Conservation (phyloP, 1,140 invertebrate species). For the Hetaerina americana region DNA sequence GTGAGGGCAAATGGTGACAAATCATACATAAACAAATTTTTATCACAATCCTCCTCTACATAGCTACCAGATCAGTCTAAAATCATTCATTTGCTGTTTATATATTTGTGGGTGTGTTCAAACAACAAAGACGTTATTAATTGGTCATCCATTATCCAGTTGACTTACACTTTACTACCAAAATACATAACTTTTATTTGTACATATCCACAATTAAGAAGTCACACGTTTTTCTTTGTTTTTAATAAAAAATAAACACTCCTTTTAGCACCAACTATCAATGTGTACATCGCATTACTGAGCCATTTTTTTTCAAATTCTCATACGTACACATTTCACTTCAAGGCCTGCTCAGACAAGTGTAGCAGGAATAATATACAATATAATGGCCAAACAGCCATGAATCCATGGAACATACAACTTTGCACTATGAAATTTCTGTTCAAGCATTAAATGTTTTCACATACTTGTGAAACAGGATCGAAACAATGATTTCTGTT, state of each 20-base stretch:
- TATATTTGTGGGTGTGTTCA: neutral
- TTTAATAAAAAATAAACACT: conserved; percentile 1
- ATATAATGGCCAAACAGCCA: too few relatives aligned
- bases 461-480: too few relatives aligned
- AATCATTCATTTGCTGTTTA: neutral
- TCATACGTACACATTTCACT: neutral
- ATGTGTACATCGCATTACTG: neutral
- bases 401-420: too few relatives aligned
- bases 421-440: too few relatives aligned
- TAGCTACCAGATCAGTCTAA: neutral
- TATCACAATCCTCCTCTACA: neutral
- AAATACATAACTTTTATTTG: conserved; percentile 1
- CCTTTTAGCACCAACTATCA: neutral
- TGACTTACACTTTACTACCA: neutral
- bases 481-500: too few relatives aligned
- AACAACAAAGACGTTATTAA: neutral
- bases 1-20: neutral
- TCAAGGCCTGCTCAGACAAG: neutral
- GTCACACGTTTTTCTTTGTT: neutral
- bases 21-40: neutral
- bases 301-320: neutral
- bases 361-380: too few relatives aligned
- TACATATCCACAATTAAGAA: neutral
- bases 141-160: neutral
- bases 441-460: too few relatives aligned